Percentiles rank a stretch among this genome's conserved stretches.
phyloP scores from a whole-genome alignment of 2,113 vertebrate species.

The Hyperoodon ampullatus region DNA sequence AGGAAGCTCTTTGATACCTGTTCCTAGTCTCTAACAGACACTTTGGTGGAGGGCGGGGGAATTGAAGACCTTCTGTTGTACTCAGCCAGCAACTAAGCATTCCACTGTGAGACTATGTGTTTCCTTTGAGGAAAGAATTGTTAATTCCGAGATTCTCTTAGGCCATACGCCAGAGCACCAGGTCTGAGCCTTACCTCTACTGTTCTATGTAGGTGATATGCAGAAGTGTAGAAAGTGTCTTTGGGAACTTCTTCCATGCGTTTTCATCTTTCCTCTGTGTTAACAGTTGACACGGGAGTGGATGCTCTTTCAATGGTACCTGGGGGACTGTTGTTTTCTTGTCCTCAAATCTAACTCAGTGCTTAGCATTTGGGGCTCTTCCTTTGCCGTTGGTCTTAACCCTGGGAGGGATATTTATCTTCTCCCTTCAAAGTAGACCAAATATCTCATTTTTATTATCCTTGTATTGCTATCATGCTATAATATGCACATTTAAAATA shows the following conservation, averaged over 20 bases:
- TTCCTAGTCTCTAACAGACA: not conserved
- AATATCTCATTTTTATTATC: not conserved
- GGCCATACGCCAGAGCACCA: fast-evolving
- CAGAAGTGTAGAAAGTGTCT: not conserved
- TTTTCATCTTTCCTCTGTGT: not conserved
- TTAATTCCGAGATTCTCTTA: not conserved
- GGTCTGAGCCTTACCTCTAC: not conserved
- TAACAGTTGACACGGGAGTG: not conserved
- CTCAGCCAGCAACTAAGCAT: not conserved
- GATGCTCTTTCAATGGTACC: not conserved
- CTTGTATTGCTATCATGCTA: not conserved
- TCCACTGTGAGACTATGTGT: not conserved
- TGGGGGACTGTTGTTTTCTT: not conserved
- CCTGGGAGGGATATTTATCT: not conserved
- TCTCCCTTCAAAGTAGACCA: not conserved
- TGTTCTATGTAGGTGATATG: too few species aligned
- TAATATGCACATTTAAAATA: not conserved
- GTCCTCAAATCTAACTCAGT: not conserved
- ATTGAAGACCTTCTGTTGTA: not conserved
- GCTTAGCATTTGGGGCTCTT: not conserved
- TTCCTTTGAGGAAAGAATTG: not conserved
- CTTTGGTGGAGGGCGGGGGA: not conserved
- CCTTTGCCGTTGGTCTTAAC: not conserved
- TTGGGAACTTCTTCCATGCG: not conserved
- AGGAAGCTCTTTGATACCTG: not conserved